Evolutionary conservation across 2,113 vertebrate genomes (phyloP).

Genomic region (Nyctibius bracteatus): DNA sequence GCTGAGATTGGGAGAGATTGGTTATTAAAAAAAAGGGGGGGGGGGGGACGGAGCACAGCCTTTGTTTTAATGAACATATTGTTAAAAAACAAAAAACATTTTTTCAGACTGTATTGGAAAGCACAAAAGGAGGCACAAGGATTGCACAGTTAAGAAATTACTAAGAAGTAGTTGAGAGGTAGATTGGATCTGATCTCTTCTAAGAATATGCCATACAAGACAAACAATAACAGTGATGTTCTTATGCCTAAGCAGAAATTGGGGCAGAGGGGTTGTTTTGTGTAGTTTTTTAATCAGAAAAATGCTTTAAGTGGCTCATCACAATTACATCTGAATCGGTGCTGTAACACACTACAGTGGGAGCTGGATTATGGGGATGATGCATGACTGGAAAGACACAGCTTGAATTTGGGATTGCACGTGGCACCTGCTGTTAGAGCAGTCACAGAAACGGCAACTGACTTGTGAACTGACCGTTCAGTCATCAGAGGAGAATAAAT

Average conservation of each 20-base stretch:
- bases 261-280: not conserved
- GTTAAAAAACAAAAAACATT: not conserved
- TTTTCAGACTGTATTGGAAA: not conserved
- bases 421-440: not conserved
- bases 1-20: not conserved
- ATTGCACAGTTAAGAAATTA: not conserved
- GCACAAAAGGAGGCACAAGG: not conserved
- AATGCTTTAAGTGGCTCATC: not conserved
- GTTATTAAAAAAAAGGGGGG: not conserved
- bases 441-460: not conserved
- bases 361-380: not conserved
- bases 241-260: not conserved
- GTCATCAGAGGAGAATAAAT: not conserved
- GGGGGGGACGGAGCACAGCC: fast-evolving
- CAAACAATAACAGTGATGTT: not conserved
- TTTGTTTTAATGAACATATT: not conserved
- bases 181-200: not conserved
- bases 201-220: not conserved
- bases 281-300: not conserved
- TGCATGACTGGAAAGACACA: not conserved
- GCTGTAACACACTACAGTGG: not conserved
- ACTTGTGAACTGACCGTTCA: not conserved
- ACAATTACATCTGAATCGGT: not conserved
- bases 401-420: not conserved
- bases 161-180: not conserved